Evolutionary conservation across 2,797 vertebrate species (phyloP), one percentile per base, ranked within the genome.

Genomic region (Coranthus polyacanthus): DNA sequence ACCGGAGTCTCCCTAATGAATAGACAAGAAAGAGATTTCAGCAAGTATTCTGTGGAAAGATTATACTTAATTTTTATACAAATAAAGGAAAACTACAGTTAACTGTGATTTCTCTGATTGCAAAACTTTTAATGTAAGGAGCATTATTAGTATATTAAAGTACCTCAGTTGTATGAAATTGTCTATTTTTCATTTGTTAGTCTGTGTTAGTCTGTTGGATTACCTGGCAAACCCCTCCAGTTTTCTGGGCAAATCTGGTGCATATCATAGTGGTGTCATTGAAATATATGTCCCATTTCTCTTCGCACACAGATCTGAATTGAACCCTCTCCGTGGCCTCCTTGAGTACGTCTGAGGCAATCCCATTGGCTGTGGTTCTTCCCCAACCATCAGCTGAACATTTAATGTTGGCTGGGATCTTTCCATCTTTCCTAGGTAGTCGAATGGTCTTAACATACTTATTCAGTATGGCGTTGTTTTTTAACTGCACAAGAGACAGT

Each of bases 1-100:
- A 1, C 93, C 92, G 0, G 93, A 94, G 59, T 94, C 93, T 6
- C 91, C 93, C 93, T 94, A n/a, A 12, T 6, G 55, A 65, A 58
- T 65, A 53, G 3, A 1, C 11, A 73, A 41, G 0, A 65, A 1
- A 70, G 47, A 62, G 7, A 49, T 9, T 38, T 18, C 9, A 58
- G 16, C 45, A 0, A 59, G 3, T 7, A 10, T 17, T 21, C 0
- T 13, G 36, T 18, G 5, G 34, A 60, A 41, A 6, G 0, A 38
- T 11, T 0, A 1, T 11, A 42, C 1, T n/a, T n/a, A n/a, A n/a
- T n/a, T n/a, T n/a, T 62, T 36, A 22, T 1, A 53, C 24, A 0
- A 63, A 66, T 45, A 50, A 72, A 61, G 3, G 6, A 34, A 38
- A 63, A n/a, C n/a, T 8, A 5, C 3, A 0, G 0, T 36, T 46